These are phyloP conservation scores for Esox niger DNA, from an alignment of 2,113 vertebrate genomes.

Conservation along the genomic window DNA sequence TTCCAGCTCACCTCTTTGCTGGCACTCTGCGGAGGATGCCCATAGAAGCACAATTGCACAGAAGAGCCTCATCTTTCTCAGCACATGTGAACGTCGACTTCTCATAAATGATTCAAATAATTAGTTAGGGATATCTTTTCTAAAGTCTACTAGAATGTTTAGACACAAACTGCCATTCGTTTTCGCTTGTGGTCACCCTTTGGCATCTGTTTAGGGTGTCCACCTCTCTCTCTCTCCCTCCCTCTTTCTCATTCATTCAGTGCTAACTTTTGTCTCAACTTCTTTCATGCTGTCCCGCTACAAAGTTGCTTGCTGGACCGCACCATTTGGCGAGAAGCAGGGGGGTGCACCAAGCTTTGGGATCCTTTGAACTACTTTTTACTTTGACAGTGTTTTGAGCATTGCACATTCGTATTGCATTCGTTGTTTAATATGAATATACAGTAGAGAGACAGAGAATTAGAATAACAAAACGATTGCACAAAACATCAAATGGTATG, in stretches of 20 bases:
- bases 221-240: not conserved
- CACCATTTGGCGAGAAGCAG: slow-evolving; percentile 29
- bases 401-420: too few relatives aligned
- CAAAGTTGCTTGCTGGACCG: slow-evolving; percentile 32
- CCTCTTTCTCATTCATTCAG: slow-evolving; percentile 32
- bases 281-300: slow-evolving; percentile 45
- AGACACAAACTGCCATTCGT: not conserved
- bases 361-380: too few relatives aligned
- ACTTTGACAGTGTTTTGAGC: too few relatives aligned
- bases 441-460: too few relatives aligned
- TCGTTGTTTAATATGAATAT: too few relatives aligned
- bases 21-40: slow-evolving; percentile 40
- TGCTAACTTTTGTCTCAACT: slow-evolving; percentile 46
- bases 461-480: too few relatives aligned
- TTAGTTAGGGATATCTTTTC: not conserved
- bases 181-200: not conserved
- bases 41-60: slow-evolving; percentile 29
- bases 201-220: not conserved
- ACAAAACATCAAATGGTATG: too few relatives aligned
- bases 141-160: not conserved
- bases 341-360: too few relatives aligned
- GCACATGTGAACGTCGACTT: not conserved
- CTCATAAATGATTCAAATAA: not conserved
- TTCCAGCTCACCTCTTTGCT: slow-evolving; percentile 57
- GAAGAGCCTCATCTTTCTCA: slow-evolving; percentile 38